Base-by-base conservation (phyloP, 2,113 vertebrate species). In the Pseudorectes ferrugineus region DNA sequence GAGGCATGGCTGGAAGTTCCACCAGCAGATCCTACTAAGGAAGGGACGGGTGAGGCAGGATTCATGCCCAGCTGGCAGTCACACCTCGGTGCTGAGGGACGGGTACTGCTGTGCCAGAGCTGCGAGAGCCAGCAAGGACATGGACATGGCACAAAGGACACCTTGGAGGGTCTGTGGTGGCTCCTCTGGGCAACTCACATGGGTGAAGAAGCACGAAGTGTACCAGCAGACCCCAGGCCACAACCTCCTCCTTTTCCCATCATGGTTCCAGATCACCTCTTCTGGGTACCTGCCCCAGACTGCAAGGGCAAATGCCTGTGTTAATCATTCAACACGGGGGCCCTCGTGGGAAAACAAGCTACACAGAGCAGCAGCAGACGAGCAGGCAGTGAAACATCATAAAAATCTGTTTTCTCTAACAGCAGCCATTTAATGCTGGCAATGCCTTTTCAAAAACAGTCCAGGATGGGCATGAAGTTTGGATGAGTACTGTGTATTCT, bases 81-180 rank as follows among this genome's bases (percentile, higher is more conserved):
- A 25, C 54, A 59, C 23, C 29, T 36, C 0, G 0, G 55, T 36
- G 31, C 51, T 3, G 58, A 85, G 58, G 46, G 52, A 43, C 2
- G 3, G 65, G 18, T 6, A 3, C 38, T 51, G 67, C 46, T 48
- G 45, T 28, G 72, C 54, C 62, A 63, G 57, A 72, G 42, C 23
- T 57, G 43, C 0, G 0, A 55, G 24, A 72, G 72, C 40, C 65
- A 91, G 35, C 0, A 0, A 36, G 31, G 14, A 49, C 36, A 13
- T 0, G 1, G 65, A 36, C 29, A 9, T 0, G 1, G 33, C 5
- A 0, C 24, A 40, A 72, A 67, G 14, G 29, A 54, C 67, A 58
- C 17, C 19, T 35, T 35, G 25, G 40, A 70, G 23, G 9, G 38
- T 35, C 59, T 58, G 38, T 9, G 17, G 35, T 49, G 33, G 31